These are phyloP conservation scores for Listronotus bonariensis DNA, from an alignment of 1,140 invertebrate genomes.

Conservation along the genomic window DNA sequence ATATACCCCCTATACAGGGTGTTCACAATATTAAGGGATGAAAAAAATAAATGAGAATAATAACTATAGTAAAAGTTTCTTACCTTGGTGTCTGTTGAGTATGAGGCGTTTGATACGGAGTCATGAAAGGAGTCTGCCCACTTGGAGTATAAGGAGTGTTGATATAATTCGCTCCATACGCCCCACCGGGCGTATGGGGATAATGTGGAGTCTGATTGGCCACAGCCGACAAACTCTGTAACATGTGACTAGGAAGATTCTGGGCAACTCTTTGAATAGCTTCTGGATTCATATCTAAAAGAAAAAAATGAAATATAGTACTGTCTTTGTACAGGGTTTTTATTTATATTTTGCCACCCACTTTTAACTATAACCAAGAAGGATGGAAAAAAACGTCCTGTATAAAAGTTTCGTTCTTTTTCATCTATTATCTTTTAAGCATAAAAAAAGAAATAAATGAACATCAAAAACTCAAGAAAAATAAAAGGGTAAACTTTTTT, in stretches of 20 bases:
- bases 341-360: too few species aligned
- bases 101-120: conserved; percentile 79
- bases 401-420: too few species aligned
- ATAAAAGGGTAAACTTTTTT: too few species aligned
- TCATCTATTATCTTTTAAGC: too few species aligned
- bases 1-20: too few species aligned
- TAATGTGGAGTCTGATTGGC: conserved; percentile 72
- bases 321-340: too few species aligned
- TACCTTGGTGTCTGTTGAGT: conserved; percentile 66
- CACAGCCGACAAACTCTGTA: conserved; percentile 71
- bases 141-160: conserved; percentile 84
- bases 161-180: conserved; percentile 59
- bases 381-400: too few species aligned
- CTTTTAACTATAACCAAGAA: too few species aligned
- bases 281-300: conserved; percentile 66
- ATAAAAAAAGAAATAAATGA: too few species aligned
- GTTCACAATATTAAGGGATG: too few species aligned
- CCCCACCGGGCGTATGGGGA: conserved; percentile 66
- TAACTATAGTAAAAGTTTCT: not conserved
- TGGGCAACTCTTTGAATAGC: conserved; percentile 75
- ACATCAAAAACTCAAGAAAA: too few species aligned
- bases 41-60: not conserved
- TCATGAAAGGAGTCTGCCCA: conserved; percentile 89
- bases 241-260: conserved; percentile 73
- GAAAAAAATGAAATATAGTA: not conserved